Evolutionary conservation across 2,888 invertebrate species (phyloP), one percentile per base, ranked within the genome.

Genomic region (Meteorus colon): DNA sequence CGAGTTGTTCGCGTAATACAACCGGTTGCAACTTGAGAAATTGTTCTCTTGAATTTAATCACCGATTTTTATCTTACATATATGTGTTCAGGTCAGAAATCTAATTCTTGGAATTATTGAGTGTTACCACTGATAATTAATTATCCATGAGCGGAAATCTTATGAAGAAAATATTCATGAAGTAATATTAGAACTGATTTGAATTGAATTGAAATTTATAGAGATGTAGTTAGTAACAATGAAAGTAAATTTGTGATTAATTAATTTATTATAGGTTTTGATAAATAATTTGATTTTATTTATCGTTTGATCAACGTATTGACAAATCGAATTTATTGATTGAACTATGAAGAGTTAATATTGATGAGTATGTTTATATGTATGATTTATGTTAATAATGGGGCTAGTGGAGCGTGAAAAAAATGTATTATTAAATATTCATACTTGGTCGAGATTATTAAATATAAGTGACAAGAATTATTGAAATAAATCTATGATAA

Each of bases 61-160:
- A 66, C 66, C 59, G 68, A 55, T 48, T 48, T 74, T 41, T 62
- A 29, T 62, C 29, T 34, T 59, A 66, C n/a, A 12, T 41, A 59
- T 66, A 48, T 62, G 71, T 34, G 69, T 75, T 55, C 68, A 37
- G 31, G 48, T 48, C 16, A n/a, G 16, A 48, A 16, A 48, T 48
- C 6, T 48, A 48, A 48, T 48, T 48, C 48, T 48, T 48, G 16
- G n/a, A 48, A 48, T 48, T 48, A n/a, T 48, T 48, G 48, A 14
- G 48, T 48, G 48, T 48, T n/a, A n/a, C n/a, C n/a, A n/a, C 48
- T 4, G 14, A n/a, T 48, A n/a, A n/a, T 48, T 48, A 48, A 48
- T 48, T 59, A 31, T 66, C 41, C n/a, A 59, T n/a, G 16, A 37
- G 71, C 77, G 76, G 77, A 79, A 79, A 79, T 77, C 73, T 41